These are phyloP conservation scores for Cassiopea xamachana DNA, from an alignment of 30 jellyfish, hydroid and myxozoan species.

Conservation along the genomic window DNA sequence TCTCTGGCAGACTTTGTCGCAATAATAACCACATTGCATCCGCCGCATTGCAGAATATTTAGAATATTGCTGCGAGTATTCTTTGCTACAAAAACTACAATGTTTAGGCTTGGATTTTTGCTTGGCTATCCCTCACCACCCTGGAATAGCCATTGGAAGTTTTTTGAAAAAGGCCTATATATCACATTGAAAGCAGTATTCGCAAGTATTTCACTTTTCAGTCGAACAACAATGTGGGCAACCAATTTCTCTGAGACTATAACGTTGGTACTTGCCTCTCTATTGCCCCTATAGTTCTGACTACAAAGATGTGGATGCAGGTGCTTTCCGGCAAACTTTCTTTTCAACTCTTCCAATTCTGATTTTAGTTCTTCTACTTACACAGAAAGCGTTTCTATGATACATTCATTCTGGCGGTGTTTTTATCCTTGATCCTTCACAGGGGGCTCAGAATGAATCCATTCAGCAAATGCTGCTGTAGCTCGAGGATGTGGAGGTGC, in stretches of 20 bases:
- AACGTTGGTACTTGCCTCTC: conserved; percentile 13
- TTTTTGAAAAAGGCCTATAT: conserved; percentile 28
- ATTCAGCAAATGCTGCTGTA: conserved; percentile 34
- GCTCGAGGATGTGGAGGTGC: conserved; percentile 63
- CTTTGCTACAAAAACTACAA: conserved; percentile 39
- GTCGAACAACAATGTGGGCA: conserved; percentile 46
- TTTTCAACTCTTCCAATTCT: conserved; percentile 48
- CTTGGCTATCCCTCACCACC: conserved; percentile 62
- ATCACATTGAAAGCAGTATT: conserved; percentile 47
- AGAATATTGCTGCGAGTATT: neutral
- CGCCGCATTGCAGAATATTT: conserved; percentile 22
- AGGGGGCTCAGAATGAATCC: conserved; percentile 17
- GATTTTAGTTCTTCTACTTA: conserved; percentile 45
- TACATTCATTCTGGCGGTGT: neutral
- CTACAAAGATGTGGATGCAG: conserved; percentile 40
- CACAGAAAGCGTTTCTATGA: conserved; percentile 39
- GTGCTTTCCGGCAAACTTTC: conserved; percentile 21
- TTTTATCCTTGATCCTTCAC: conserved; percentile 5
- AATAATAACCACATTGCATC: conserved; percentile 46
- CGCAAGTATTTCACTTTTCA: conserved; percentile 48
- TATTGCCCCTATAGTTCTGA: conserved; percentile 30
- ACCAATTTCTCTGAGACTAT: conserved; percentile 43
- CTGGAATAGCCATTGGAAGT: conserved; percentile 52
- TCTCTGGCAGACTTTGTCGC: conserved; percentile 47
- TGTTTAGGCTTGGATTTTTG: conserved; percentile 37